A percentile compares a stretch with the other conserved stretches of the same genome.
phyloP scores from a whole-genome alignment of 53 echinoderm and acorn worm species.

The Luidia sarsii region DNA sequence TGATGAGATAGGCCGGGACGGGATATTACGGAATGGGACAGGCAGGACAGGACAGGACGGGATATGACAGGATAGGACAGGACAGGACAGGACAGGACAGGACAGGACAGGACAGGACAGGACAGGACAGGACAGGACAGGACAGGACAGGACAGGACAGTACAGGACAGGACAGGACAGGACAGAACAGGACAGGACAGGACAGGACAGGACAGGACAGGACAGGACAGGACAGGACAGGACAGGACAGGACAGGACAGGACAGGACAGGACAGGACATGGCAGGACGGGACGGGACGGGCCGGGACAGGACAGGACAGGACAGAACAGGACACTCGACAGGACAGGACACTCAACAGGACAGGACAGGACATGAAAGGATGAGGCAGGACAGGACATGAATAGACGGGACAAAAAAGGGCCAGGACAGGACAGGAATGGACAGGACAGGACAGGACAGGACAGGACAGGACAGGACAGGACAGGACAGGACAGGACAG shows the following conservation, averaged over 20 bases:
- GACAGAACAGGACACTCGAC: neutral
- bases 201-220: neutral
- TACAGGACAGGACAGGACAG: neutral
- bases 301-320: no score
- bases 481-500: conserved; percentile 29
- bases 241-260: conserved; percentile 8
- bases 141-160: neutral
- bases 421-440: conserved; percentile 18
- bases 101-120: conserved; percentile 52
- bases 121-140: conserved; percentile 41
- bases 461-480: conserved; percentile 18
- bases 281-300: no score
- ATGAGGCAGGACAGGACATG: conserved; percentile 27
- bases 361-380: no score
- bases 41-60: conserved; percentile 14
- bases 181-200: neutral
- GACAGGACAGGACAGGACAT: conserved; percentile 1
- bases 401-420: conserved; percentile 2
- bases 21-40: no score
- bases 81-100: conserved; percentile 46
- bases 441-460: conserved; percentile 19
- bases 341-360: conserved; percentile 17
- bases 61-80: conserved; percentile 17
- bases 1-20: no score
- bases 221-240: neutral